Base-by-base conservation (phyloP, 2,113 vertebrate genomes). In the Varanus komodoensis region DNA sequence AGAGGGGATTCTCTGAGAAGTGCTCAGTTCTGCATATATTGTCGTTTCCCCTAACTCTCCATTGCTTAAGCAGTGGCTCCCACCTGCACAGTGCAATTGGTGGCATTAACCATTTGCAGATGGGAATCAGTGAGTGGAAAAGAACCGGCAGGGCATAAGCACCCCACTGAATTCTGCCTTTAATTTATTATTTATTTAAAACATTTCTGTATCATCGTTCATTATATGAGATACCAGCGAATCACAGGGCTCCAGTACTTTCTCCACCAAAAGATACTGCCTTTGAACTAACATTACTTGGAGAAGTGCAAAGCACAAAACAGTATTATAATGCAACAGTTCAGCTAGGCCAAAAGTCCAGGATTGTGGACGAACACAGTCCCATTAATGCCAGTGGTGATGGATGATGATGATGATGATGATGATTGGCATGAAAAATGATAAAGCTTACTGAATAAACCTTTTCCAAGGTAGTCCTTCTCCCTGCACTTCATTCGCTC, bases 391-490 rank as follows among this genome's bases (percentile, higher is more conserved):
- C 34, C 84, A 86, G 9, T 84, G 64, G 69, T 68, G 82, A 84
- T 69, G 21, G 68, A 84, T 84, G 68, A 84, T 84, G 48, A 84
- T 69, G 38, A 84, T 19, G 17, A 69, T 84, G 68, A 84, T 84
- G 68, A 84, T 84, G 68, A 84, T 84, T 84, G 82, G 64, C 64
- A 83, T 69, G 64, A 17, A 15, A 84, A 81, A 69, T 29, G 69
- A 48, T 84, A 52, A 90, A 75, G 8, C 14, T 83, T 73, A 38
- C 29, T 61, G 4, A 52, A 88, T 90, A 2, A 88, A 38, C 12
- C 19, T 71, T 69, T 84, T 69, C 57, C 48, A 12, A 69, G 25
- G 38, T 69, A 32, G 25, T 84, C 57, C 82, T 67, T 15, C 57
- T 88, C 75, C 84, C 79, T 52, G 0, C 27, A 82, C 34, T 23